Conservation (phyloP, 2,888 invertebrate species). For the Lasioglossum villosulum region DNA sequence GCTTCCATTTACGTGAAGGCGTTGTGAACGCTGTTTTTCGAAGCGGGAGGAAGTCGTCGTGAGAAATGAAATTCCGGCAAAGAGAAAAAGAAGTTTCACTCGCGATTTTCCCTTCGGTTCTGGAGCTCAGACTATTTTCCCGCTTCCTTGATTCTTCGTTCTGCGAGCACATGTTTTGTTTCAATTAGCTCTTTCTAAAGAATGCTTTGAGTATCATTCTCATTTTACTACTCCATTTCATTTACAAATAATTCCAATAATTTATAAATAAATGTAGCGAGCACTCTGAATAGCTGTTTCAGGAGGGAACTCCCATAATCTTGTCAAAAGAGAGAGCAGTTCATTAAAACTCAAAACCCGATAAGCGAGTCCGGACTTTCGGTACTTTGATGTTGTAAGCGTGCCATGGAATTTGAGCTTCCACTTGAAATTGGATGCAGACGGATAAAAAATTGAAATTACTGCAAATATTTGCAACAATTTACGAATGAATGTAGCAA, state of each 20-base stretch:
- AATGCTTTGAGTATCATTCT: too few species aligned
- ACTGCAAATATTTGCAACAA: not conserved
- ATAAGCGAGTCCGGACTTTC: not conserved
- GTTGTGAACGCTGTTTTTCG: not conserved
- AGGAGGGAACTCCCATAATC: not conserved
- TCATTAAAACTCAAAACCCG: not conserved
- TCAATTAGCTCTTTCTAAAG: too few species aligned
- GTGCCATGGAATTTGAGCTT: not conserved
- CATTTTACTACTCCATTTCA: too few species aligned
- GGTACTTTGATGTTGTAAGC: not conserved
- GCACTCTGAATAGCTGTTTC: not conserved
- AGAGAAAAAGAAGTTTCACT: not conserved
- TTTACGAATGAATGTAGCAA: not conserved
- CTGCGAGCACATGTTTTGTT: not conserved
- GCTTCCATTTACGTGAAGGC: not conserved
- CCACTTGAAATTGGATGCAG: not conserved
- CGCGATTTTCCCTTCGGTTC: not conserved
- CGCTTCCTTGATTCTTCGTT: not conserved
- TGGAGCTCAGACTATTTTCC: not conserved
- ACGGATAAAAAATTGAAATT: not conserved
- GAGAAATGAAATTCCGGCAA: not conserved
- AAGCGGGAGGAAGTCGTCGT: not conserved
- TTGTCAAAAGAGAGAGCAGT: not conserved
- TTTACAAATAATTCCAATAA: not conserved
- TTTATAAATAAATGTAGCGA: not conserved